These are phyloP conservation scores for Myioborus melanocephalus DNA, from an alignment of 2,797 vertebrate species.

Conservation along the genomic window DNA sequence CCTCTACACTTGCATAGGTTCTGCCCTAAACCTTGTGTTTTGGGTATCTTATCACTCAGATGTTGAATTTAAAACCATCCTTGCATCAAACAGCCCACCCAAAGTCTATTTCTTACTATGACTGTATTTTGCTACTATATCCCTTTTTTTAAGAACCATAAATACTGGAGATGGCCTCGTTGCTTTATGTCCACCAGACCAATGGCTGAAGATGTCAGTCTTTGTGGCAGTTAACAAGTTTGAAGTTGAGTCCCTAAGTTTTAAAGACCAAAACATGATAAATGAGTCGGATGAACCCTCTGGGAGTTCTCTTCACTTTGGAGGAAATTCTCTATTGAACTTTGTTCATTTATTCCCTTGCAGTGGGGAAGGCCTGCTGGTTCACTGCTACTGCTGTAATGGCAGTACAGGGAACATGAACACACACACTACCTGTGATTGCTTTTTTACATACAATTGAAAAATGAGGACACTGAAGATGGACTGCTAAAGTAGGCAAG, in stretches of 20 bases:
- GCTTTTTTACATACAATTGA: slow-evolving; percentile 39
- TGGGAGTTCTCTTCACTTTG: background rate
- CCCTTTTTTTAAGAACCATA: background rate
- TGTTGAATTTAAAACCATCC: slow-evolving; percentile 35
- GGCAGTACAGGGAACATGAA: slow-evolving; percentile 22
- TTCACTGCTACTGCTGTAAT: slow-evolving; percentile 38
- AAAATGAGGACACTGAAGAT: slow-evolving; percentile 48
- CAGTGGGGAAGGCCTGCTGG: slow-evolving; percentile 7
- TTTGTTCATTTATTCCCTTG: background rate
- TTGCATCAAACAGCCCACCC: slow-evolving; percentile 41
- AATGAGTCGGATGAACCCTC: slow-evolving; percentile 6
- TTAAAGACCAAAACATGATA: background rate
- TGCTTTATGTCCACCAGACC: slow-evolving; percentile 27
- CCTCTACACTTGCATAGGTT: background rate
- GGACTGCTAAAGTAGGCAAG: slow-evolving; percentile 60
- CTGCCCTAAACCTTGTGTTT: background rate
- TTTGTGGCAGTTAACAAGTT: background rate
- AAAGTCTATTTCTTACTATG: slow-evolving; percentile 20
- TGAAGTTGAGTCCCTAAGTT: slow-evolving; percentile 21
- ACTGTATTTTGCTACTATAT: slow-evolving; percentile 40
- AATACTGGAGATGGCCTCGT: background rate
- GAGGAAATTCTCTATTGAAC: slow-evolving; percentile 22
- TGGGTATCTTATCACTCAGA: background rate
- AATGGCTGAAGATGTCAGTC: background rate
- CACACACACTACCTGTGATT: slow-evolving; percentile 31